Percentiles rank a stretch among this genome's conserved stretches.
These are phyloP conservation scores for Ptilonorhynchus violaceus DNA, from an alignment of 2,113 vertebrate genomes.

Conservation along the genomic window DNA sequence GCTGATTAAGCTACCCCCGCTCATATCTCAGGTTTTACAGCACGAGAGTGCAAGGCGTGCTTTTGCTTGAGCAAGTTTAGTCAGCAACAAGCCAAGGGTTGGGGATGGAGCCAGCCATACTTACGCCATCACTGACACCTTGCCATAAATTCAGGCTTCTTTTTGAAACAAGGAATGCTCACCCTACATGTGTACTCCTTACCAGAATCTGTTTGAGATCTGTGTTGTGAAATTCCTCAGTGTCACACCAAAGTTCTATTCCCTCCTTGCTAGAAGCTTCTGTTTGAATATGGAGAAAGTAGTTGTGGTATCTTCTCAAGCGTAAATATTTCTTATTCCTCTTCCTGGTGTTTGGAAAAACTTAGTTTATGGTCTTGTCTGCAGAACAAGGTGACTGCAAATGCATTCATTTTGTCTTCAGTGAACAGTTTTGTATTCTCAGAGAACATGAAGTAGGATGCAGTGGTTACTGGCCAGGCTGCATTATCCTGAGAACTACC, in stretches of 20 bases:
- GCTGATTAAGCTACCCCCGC: not conserved
- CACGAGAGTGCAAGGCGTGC: not conserved
- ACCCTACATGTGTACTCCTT: not conserved
- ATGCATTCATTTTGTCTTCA: not conserved
- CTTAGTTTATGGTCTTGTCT: not conserved
- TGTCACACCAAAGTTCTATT: not conserved
- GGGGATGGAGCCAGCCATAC: not conserved
- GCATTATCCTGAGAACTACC: fast-evolving
- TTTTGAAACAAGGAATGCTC: not conserved
- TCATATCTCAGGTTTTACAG: not conserved
- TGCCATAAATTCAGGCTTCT: not conserved
- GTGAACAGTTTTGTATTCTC: not conserved
- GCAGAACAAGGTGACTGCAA: not conserved
- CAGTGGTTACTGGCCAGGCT: not conserved
- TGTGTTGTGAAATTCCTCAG: not conserved
- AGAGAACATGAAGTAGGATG: not conserved
- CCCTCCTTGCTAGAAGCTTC: not conserved
- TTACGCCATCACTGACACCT: not conserved
- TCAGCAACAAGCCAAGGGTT: not conserved
- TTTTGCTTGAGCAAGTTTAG: not conserved
- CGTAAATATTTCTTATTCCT: not conserved
- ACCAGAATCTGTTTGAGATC: not conserved
- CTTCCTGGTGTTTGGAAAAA: not conserved
- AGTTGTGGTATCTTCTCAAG: not conserved
- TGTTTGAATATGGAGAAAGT: not conserved